Evolutionary conservation across 1,140 invertebrate species (phyloP), one percentile per base, ranked within the genome.

Genomic region (Papilio glaucus): DNA sequence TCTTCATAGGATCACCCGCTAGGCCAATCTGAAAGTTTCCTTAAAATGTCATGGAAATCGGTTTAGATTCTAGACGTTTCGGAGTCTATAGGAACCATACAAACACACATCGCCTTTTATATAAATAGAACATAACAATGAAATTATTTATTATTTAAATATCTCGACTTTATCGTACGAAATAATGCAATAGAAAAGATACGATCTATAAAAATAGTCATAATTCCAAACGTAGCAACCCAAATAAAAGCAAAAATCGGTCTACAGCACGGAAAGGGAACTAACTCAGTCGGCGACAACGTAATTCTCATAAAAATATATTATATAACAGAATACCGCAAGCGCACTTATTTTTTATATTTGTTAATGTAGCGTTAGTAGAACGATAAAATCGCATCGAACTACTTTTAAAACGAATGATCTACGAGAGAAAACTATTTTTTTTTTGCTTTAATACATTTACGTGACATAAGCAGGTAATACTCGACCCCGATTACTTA

Each of bases 291-390:
- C 39, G 39, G 10, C 12, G 29, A 33, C 29, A 33, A 41, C 49
- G 49, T 53, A 53, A 53, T 53, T 8, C 21, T 53, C 21, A 53
- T 53, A 53, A 53, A 49, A 33, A 33, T 33, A 53, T 53, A 53
- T 53, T 53, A 24, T 24, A 9, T 12, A 53, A 53, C 8, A 12
- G 18, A 24, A 53, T 24, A 53, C 49, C 49, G 9, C 49, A 53
- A 53, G 21, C 18, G 49, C 49, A 53, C 8, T 53, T 45, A 18
- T 53, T 41, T 41, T 13, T 33, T 33, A 33, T 33, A 6, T 41
- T 24, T 53, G 15, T 53, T 24, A 21, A 53, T 53, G 10, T 18
- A 53, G 9, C 49, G 9, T 53, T 53, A 53, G 18, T 53, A 53
- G 7, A 8, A 21, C 8, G 21, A 53, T 9, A 53, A 53, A 53